Base-by-base conservation (phyloP, 1,140 invertebrate species). In the Trissolcus basalis region DNA sequence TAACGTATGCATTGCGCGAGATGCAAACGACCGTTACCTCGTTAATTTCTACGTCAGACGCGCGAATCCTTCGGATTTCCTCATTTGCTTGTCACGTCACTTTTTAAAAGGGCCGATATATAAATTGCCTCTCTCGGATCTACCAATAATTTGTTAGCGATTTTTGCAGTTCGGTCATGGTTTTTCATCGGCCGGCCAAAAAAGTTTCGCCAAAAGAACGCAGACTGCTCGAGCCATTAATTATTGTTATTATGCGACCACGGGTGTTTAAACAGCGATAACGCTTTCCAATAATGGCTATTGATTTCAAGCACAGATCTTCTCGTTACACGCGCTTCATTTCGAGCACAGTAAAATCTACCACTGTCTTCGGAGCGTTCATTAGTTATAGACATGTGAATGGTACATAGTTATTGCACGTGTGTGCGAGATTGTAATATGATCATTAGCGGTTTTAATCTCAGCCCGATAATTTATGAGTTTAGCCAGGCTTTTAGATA, bases 1-100 rank as follows among this genome's bases (percentile, higher is more conserved):
- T 39, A 39, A 39, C n/a, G 36, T 39, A 39, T 69, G 72, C 65
- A 69, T 54, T 64, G 59, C 58, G 63, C 19, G 19, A 27, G 19
- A 54, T 64, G 54, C 72, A 44, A 56, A 63, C 59, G 41, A 76
- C 72, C 72, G 72, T 76, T 76, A 76, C 44, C 64, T 76, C 72
- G 72, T 76, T 69, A 76, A 76, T 76, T 69, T 60, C 65, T 53
- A 16, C 39, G 71, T 68, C 71, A 63, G 36, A 50, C 56, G 19
- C 9, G 36, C 9, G 36, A 39, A 39, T 39, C 19, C 41, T 14
- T 69, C 54, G 2, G 9, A 39, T 39, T 39, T 39, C n/a, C 36
- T 39, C 36, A 10, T 10, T 39, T 11, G 16, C 15, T 33, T 41
- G 13, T 45, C 13, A 45, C n/a, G 11, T 45, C 6, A 45, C 43